phyloP scores from a whole-genome alignment of 2,797 vertebrate species.

The Alosa sapidissima region DNA sequence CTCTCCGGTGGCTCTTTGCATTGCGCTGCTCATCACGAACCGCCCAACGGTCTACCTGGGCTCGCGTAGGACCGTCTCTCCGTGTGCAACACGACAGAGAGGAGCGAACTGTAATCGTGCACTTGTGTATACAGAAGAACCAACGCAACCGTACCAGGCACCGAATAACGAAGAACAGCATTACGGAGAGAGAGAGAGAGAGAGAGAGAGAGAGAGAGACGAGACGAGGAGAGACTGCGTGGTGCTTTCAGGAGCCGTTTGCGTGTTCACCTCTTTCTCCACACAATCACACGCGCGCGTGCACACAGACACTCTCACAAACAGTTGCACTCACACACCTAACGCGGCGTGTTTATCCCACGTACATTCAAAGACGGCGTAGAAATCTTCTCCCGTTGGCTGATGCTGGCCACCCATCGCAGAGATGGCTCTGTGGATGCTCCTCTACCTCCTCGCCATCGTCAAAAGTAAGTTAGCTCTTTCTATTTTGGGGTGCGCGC shows the following conservation, averaged over 20 bases:
- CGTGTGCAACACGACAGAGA: neutral
- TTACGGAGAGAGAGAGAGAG: conserved; percentile 29
- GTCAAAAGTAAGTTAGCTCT: conserved; percentile 75
- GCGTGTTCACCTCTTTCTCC: conserved; percentile 19
- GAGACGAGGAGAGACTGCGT: neutral
- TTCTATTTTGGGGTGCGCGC: conserved; percentile 22
- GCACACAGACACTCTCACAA: neutral
- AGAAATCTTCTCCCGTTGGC: conserved; percentile 46
- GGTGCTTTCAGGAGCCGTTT: conserved; percentile 9
- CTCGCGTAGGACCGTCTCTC: conserved; percentile 39
- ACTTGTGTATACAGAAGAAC: conserved; percentile 37
- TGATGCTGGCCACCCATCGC: conserved; percentile 48
- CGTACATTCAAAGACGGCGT: conserved; percentile 59
- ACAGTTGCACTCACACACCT: conserved; percentile 23
- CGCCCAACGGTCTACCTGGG: conserved; percentile 63
- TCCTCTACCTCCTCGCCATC: conserved; percentile 73
- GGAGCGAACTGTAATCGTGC: conserved; percentile 33
- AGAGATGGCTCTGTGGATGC: conserved; percentile 61
- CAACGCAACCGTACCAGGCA: conserved; percentile 65
- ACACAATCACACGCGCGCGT: conserved; percentile 17
- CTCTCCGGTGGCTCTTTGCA: conserved; percentile 64
- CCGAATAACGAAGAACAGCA: conserved; percentile 53
- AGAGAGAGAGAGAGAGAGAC: neutral
- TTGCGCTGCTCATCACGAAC: conserved; percentile 55
- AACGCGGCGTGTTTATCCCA: conserved; percentile 35